A percentile compares a stretch with the other conserved stretches of the same genome.
Conservation (phyloP, 2,797 vertebrate species). For the Varecia variegata region DNA sequence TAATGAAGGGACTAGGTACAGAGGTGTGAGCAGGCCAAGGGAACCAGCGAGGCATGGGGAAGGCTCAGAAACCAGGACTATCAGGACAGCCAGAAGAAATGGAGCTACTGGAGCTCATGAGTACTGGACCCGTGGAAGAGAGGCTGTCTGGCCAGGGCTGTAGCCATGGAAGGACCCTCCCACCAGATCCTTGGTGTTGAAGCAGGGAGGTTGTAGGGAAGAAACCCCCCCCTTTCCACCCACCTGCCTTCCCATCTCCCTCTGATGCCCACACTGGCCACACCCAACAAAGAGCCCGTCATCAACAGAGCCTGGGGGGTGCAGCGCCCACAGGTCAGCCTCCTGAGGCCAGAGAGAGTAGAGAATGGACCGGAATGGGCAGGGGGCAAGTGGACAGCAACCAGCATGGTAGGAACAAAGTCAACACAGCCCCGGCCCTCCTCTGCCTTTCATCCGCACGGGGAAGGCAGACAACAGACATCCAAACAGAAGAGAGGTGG, state of each 20-base stretch:
- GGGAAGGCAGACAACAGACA: neutral
- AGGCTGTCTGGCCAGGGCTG: neutral
- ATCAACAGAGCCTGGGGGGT: neutral
- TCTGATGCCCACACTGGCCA: neutral
- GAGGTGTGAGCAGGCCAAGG: neutral
- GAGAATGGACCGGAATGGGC: neutral
- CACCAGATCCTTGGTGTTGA: neutral
- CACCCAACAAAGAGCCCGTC: neutral
- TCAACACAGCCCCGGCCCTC: neutral
- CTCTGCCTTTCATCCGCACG: neutral
- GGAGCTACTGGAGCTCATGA: accelerated
- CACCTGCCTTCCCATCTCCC: neutral
- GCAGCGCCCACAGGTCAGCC: neutral
- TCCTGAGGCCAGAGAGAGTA: neutral
- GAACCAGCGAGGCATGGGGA: neutral
- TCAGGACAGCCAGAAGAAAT: neutral
- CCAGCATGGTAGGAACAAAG: neutral
- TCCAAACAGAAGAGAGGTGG: neutral
- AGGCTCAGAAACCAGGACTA: neutral
- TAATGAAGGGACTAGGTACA: neutral
- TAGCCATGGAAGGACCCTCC: accelerated
- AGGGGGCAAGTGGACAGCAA: neutral
- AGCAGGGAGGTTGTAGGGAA: neutral
- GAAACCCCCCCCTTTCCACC: neutral
- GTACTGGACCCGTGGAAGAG: accelerated